Evolutionary conservation across 92 coral and sea anemone species (phyloP).

Genomic region (Chrysogorgia sp.): DNA sequence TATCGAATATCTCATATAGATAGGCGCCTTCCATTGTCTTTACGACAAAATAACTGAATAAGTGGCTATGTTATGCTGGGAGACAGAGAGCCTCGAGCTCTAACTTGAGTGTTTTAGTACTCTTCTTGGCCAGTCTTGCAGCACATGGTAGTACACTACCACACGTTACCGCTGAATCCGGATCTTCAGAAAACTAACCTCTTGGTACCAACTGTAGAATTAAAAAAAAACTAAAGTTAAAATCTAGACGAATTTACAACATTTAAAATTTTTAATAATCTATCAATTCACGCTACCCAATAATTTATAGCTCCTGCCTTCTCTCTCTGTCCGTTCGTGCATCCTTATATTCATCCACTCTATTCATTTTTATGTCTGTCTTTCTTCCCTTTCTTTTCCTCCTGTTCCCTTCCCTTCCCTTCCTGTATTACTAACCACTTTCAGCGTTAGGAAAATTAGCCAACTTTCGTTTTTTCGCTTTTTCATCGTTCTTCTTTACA

Average conservation of each 20-base stretch:
- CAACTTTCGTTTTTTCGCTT: conserved; percentile 73
- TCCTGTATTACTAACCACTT: conserved; percentile 46
- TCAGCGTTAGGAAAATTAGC: conserved; percentile 53
- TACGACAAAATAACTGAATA: no score
- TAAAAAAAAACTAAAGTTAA: neutral
- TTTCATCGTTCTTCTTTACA: conserved; percentile 68
- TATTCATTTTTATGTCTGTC: neutral
- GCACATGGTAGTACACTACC: neutral
- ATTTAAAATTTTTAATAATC: no score
- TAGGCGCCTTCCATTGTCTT: no score
- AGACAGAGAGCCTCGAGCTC: no score
- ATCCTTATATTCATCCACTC: no score
- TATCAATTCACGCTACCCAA: neutral
- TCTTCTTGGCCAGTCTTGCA: no score
- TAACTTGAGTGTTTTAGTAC: neutral
- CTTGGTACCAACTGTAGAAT: conserved; percentile 27
- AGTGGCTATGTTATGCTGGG: no score
- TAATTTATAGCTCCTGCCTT: neutral
- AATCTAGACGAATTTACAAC: no score
- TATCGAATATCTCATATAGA: no score
- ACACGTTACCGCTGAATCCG: neutral
- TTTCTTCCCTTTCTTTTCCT: neutral
- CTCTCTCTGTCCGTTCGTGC: no score
- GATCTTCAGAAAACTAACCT: conserved; percentile 12
- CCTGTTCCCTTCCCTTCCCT: neutral